Conservation (phyloP, 2,113 vertebrate genomes). For the Zootoca vivipara region DNA sequence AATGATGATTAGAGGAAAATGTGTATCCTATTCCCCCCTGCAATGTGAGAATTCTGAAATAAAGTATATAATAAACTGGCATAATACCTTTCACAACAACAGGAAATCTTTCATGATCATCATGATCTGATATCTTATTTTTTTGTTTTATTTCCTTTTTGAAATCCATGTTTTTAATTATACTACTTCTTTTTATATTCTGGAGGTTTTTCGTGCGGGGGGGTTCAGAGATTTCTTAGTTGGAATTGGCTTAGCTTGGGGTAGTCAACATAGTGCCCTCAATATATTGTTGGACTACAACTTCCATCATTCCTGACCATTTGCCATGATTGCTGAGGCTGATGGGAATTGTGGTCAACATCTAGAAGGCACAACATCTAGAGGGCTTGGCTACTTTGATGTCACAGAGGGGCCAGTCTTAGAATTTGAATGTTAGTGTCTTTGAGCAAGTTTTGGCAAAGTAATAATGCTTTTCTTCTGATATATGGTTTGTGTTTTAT, state of each 20-base stretch:
- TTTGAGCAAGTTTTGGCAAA: background rate
- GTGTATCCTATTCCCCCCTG: background rate
- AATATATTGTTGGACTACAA: too few species aligned
- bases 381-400: background rate
- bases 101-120: background rate
- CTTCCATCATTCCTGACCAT: too few species aligned
- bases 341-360: too few species aligned
- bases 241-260: background rate
- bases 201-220: background rate
- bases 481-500: too few species aligned
- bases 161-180: background rate
- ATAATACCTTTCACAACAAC: background rate
- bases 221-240: background rate
- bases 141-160: background rate
- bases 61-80: background rate
- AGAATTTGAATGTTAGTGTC: background rate
- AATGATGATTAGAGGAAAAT: background rate
- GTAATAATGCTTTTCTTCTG: background rate
- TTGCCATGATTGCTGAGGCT: too few species aligned
- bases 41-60: background rate
- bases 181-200: background rate
- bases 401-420: background rate
- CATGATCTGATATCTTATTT: background rate
- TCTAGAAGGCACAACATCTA: too few species aligned
- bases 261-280: too few species aligned